phyloP scores from a whole-genome alignment of 2,888 invertebrate genomes.

The Emmelina monodactyla region DNA sequence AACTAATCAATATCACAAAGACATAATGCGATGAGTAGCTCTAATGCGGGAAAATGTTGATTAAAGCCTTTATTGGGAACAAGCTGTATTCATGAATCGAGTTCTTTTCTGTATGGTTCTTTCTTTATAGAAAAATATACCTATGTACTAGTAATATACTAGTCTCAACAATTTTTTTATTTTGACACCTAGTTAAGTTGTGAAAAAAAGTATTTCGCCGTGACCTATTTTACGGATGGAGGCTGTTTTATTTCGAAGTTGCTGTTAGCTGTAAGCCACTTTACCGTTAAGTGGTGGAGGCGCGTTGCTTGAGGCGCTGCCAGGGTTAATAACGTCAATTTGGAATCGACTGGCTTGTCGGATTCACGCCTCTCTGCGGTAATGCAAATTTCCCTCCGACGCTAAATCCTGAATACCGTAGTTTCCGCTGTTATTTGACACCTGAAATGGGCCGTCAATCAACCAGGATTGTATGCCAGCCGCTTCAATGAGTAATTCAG shows the following conservation, averaged over 20 bases:
- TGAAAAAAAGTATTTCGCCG: too few species aligned
- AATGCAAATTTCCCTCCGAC: constrained; percentile 37
- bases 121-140: too few species aligned
- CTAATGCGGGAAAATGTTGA: too few species aligned
- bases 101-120: too few species aligned
- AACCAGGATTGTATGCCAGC: constrained; percentile 23
- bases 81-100: too few species aligned
- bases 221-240: too few species aligned
- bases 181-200: too few species aligned
- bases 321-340: constrained; percentile 44
- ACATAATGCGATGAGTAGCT: not conserved
- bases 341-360: constrained; percentile 33
- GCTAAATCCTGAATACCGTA: constrained; percentile 26
- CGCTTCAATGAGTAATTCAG: constrained; percentile 22
- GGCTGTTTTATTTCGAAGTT: too few species aligned
- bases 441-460: constrained; percentile 40
- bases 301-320: constrained; percentile 23
- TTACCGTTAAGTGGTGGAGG: not conserved
- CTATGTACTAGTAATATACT: too few species aligned
- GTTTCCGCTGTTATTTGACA: constrained; percentile 39
- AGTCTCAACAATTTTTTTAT: too few species aligned
- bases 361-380: constrained; percentile 27
- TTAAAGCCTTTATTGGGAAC: too few species aligned
- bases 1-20: constrained; percentile 1
- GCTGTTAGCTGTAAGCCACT: too few species aligned